phyloP scores from a whole-genome alignment of 2,797 vertebrate genomes.

The Phaenicophaeus curvirostris region DNA sequence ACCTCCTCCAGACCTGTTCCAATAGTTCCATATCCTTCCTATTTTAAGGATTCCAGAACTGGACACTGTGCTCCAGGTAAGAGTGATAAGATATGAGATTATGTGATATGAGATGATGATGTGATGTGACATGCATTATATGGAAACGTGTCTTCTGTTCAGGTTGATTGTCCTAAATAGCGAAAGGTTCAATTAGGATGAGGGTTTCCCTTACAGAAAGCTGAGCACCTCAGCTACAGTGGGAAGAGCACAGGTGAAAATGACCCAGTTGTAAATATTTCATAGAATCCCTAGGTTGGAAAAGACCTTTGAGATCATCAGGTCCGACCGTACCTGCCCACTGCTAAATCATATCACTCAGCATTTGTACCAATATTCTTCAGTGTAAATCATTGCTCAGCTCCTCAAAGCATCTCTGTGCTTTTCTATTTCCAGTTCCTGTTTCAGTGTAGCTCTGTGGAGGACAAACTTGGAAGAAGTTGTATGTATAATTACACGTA shows the following conservation, averaged over 20 bases:
- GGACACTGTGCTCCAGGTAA: too few species aligned
- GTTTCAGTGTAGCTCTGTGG: neutral
- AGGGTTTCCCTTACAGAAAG: neutral
- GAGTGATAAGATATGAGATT: too few species aligned
- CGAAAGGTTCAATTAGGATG: neutral
- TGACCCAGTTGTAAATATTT: neutral
- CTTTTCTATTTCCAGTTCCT: neutral
- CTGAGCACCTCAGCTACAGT: neutral
- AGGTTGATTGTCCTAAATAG: neutral
- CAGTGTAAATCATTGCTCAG: neutral
- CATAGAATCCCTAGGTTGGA: too few species aligned
- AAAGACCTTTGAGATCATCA: too few species aligned
- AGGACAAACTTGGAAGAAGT: neutral
- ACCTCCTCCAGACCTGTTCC: too few species aligned
- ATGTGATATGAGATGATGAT: too few species aligned
- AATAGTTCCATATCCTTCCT: too few species aligned
- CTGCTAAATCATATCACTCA: too few species aligned
- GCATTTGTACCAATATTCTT: neutral
- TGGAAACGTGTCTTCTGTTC: neutral
- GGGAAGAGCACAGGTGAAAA: neutral
- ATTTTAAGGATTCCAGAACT: too few species aligned
- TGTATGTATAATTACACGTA: neutral
- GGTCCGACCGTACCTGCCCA: too few species aligned
- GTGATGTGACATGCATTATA: neutral
- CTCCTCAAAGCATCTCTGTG: neutral